A percentile compares a stretch with the other conserved stretches of the same genome.
Evolutionary conservation across 2,888 invertebrate species (phyloP).

Genomic region (Melanotus villosus): DNA sequence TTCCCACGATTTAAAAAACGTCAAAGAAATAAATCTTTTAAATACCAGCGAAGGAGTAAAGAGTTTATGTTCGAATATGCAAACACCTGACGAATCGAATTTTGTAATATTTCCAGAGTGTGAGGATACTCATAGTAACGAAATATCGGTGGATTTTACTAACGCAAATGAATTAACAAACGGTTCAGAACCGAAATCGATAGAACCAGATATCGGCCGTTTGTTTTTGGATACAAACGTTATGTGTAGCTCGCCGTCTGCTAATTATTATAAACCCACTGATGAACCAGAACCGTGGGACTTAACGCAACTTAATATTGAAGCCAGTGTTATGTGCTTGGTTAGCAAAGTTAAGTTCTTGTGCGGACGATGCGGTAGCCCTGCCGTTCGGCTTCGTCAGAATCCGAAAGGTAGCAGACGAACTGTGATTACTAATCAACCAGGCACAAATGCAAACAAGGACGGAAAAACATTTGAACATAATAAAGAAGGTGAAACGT

Average conservation of each 20-base stretch:
- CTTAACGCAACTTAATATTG: slow-evolving; percentile 87
- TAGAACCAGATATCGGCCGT: slow-evolving; percentile 61
- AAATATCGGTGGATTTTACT: slow-evolving; percentile 27
- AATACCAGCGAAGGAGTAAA: slow-evolving; percentile 65
- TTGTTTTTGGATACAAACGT: slow-evolving; percentile 71
- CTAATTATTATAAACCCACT: slow-evolving; percentile 84
- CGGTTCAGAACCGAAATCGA: slow-evolving; percentile 53
- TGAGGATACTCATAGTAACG: slow-evolving; percentile 64
- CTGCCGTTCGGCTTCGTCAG: slow-evolving; percentile 77
- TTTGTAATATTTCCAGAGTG: slow-evolving; percentile 74
- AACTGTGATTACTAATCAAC: slow-evolving; percentile 57
- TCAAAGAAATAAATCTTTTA: slow-evolving; percentile 58
- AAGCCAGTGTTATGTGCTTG: slow-evolving; percentile 89
- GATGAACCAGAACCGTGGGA: slow-evolving; percentile 91
- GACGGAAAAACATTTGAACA: slow-evolving; percentile 49
- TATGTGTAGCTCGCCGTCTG: slow-evolving; percentile 75
- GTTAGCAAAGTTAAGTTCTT: slow-evolving; percentile 87
- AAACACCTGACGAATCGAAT: slow-evolving; percentile 68
- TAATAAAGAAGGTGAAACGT: slow-evolving; percentile 59
- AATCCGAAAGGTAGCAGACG: slow-evolving; percentile 59
- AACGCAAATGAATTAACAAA: slow-evolving; percentile 50
- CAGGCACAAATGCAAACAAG: slow-evolving; percentile 52
- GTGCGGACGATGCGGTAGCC: slow-evolving; percentile 81
- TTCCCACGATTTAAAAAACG: slow-evolving; percentile 44
- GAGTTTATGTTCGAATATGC: slow-evolving; percentile 62